These are phyloP conservation scores for Danaus chrysippus DNA, from an alignment of 2,888 invertebrate species.

Conservation along the genomic window DNA sequence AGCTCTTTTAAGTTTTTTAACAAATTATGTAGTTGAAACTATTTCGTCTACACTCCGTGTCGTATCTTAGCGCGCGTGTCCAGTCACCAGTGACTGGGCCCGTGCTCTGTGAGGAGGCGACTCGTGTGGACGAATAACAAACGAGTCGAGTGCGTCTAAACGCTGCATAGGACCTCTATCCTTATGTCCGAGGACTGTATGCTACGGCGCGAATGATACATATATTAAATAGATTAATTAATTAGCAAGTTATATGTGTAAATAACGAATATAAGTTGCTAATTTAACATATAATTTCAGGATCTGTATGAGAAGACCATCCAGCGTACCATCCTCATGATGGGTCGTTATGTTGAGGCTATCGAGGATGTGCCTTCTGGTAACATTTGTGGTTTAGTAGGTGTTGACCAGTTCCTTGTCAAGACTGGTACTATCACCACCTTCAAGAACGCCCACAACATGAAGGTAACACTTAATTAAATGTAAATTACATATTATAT, in stretches of 20 bases:
- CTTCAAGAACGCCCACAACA: conserved; percentile 99
- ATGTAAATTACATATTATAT: neutral
- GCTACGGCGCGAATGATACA: conserved; percentile 80
- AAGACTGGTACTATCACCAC: conserved; percentile 99
- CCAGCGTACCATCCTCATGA: conserved; percentile 99
- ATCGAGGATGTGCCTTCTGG: conserved; percentile 99
- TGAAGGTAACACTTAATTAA: conserved; percentile 80
- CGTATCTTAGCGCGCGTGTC: conserved; percentile 51
- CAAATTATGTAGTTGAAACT: neutral
- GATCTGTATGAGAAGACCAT: conserved; percentile 99
- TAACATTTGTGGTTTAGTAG: conserved; percentile 99
- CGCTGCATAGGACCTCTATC: conserved; percentile 90
- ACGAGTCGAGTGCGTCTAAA: conserved; percentile 69
- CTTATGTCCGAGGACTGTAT: conserved; percentile 85
- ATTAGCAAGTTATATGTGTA: neutral
- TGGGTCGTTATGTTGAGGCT: conserved; percentile 99
- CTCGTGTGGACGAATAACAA: conserved; percentile 79
- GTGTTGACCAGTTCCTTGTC: conserved; percentile 99
- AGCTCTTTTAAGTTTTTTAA: too few relatives aligned
- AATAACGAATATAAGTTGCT: neutral
- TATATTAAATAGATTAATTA: conserved; percentile 7
- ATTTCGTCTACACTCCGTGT: conserved; percentile 50
- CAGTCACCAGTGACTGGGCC: conserved; percentile 49
- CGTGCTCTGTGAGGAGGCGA: conserved; percentile 43
- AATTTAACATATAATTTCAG: conserved; percentile 38